Evolutionary conservation across 2,113 vertebrate species (phyloP), one percentile per base, ranked within the genome.

Genomic region (Echinops telfairi): DNA sequence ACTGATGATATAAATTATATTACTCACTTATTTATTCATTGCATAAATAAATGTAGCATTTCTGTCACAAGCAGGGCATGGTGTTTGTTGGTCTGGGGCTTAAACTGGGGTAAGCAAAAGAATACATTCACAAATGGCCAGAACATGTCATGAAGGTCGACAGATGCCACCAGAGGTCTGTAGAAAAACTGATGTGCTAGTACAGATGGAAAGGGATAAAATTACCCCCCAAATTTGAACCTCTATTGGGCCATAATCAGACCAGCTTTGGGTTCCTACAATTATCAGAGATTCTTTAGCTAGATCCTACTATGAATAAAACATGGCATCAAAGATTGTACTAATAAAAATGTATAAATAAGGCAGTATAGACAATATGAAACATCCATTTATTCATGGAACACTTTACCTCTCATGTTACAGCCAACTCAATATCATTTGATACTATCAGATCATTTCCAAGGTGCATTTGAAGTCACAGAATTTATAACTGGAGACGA

Each of bases 31-130:
- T 70, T 53, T 2, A 40, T 71, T 77, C 6, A 36, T 1, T 71
- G 79, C 76, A 20, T 58, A 81, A 94, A 91, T 89, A 80, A 85
- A 58, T 11, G 47, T 53, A 20, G 11, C 36, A 15, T 22, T 16
- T 16, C 25, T 11, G 0, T 76, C 10, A 47, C 23, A 20, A 64
- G 7, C 43, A 70, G 53, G 43, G 11, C 23, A 60, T n/a, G 14
- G 20, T 16, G 17, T 31, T 27, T 20, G 70, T 71, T n/a, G 53
- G 9, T 19, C 14, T 29, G 25, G 38, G 12, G 36, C 76, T 58
- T 27, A 25, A 11, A 71, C 38, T 6, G n/a, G 3, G 27, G 16
- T 22, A n/a, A 8, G 31, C 33, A 80, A 60, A 31, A 88, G 29
- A 88, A 66, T 31, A 75, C 43, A 31, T 62, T 25, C 3, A 60